These are phyloP conservation scores for Wiebesia pumilae DNA, from an alignment of 1,140 invertebrate genomes.

Conservation along the genomic window DNA sequence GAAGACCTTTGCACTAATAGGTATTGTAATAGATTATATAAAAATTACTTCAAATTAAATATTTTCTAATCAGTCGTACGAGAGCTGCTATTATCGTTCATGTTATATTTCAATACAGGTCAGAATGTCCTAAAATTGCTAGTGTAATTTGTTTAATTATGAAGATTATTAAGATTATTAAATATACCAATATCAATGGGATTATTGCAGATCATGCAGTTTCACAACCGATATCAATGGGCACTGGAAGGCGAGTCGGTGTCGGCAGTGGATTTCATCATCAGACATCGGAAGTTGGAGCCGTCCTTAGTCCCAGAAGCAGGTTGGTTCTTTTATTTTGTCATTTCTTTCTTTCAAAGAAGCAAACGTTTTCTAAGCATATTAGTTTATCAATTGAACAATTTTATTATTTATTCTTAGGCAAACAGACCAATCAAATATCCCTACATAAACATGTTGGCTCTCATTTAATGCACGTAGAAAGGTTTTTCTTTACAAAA, in stretches of 20 bases:
- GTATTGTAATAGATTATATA: neutral
- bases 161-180: constrained; percentile 20
- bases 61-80: no score
- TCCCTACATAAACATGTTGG: no score
- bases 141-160: neutral
- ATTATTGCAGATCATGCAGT: constrained; percentile 83
- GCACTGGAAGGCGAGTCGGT: constrained; percentile 78
- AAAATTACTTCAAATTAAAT: neutral
- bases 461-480: no score
- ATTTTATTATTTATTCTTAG: neutral
- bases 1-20: neutral
- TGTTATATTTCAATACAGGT: neutral
- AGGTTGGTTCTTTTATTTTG: constrained; percentile 61
- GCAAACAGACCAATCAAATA: neutral
- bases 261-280: constrained; percentile 74
- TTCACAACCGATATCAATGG: constrained; percentile 84
- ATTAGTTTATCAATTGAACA: neutral
- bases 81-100: neutral
- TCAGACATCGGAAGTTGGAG: constrained; percentile 72
- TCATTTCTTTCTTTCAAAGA: neutral
- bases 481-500: no score
- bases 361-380: neutral
- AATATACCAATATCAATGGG: constrained; percentile 40
- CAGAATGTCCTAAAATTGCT: neutral
- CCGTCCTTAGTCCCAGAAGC: constrained; percentile 73